phyloP scores from a whole-genome alignment of 2,888 invertebrate species.

The Tupiocoris notatus region DNA sequence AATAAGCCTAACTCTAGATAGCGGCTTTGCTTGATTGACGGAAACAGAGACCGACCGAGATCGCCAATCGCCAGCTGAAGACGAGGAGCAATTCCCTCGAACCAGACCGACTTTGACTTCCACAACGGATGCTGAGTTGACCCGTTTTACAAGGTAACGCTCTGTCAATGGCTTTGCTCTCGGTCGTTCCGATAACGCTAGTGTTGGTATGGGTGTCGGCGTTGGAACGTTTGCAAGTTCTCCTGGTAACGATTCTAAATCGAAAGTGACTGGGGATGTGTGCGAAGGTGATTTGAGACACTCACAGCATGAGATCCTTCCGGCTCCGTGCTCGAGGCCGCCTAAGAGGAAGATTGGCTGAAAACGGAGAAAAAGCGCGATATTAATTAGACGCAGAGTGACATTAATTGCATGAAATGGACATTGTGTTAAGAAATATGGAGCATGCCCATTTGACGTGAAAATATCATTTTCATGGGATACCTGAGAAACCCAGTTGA shows the following conservation, averaged over 20 bases:
- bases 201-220: background rate
- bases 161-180: constrained; percentile 43
- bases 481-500: too few relatives aligned
- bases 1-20: constrained; percentile 51
- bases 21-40: constrained; percentile 43
- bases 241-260: constrained; percentile 42
- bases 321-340: constrained; percentile 70
- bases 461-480: too few relatives aligned
- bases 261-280: constrained; percentile 39
- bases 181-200: background rate
- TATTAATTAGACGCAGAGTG: too few relatives aligned
- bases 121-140: constrained; percentile 50
- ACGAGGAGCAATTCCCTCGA: constrained; percentile 44
- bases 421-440: too few relatives aligned
- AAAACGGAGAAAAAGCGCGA: constrained; percentile 56
- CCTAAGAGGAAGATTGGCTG: constrained; percentile 79
- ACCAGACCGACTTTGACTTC: constrained; percentile 49
- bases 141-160: constrained; percentile 49
- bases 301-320: constrained; percentile 68
- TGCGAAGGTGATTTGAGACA: constrained; percentile 52
- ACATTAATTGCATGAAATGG: too few relatives aligned
- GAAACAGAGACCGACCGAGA: constrained; percentile 49
- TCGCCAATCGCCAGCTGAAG: constrained; percentile 44
- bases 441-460: too few relatives aligned
- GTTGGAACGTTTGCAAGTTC: constrained; percentile 13